Evolutionary conservation across 2,797 vertebrate genomes (phyloP), one percentile per base, ranked within the genome.

Genomic region (Dicrostonyx torquatus): DNA sequence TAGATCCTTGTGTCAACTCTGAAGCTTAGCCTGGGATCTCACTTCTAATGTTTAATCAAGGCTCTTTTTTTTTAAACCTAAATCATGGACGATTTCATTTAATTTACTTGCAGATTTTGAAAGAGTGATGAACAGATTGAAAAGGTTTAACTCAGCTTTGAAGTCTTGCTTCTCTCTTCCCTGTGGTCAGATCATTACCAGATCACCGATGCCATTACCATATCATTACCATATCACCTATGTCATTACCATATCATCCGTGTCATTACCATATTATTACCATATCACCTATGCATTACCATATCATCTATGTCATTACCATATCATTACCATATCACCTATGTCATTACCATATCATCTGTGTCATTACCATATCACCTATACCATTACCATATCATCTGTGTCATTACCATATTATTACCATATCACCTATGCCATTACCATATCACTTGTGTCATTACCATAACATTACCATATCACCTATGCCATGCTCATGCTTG

Each of bases 21-120:
- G 90, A 75, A 90, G 48, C 80, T 75, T 84, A 58, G 29, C 40
- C 94, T 17, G 58, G 76, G 37, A 82, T 37, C 90, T 95, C 62
- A 29, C 50, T 91, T 94, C 12, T 43, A 73, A 34, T 53, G 79
- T 37, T 82, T 85, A 73, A 45, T 73, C 31, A 86, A 89, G 26
- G 20, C 1, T 8, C 8, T 45, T 68, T 31, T 82, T 7, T n/a
- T 53, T 87, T 40, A 60, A 40, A 24, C 50, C 55, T 73, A 34
- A 77, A 18, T 89, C 62, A 92, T 13, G 78, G 37, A 53, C 92
- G 22, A 50, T 89, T 85, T 83, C 8, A 18, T 77, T 94, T 78
- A 79, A 87, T 60, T 93, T 60, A 60, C 73, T 92, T 83, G 62
- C 72, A 84, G 55, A 9, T 40, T 96, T 90, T 86, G 55, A 70